phyloP scores from a whole-genome alignment of 2,888 invertebrate genomes.

The Spialia ferax region DNA sequence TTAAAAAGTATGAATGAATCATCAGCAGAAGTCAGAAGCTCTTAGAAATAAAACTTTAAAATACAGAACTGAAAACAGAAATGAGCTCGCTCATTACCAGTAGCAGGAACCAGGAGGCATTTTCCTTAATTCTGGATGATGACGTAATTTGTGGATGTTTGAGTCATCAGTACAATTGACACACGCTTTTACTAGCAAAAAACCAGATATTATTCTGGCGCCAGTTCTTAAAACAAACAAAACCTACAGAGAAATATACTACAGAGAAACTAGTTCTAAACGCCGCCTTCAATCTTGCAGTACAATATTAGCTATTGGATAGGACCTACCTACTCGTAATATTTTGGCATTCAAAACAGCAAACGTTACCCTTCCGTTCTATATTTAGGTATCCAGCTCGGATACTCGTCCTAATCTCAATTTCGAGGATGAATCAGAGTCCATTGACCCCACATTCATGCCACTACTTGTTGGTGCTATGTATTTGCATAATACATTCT shows the following conservation, averaged over 20 bases:
- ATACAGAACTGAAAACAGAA: background rate
- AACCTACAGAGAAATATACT: no score
- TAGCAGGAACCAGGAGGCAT: no score
- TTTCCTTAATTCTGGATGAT: background rate
- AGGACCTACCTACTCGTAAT: no score
- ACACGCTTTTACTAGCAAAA: no score
- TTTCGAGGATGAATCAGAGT: slow-evolving; percentile 60
- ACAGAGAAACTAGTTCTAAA: background rate
- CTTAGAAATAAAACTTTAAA: background rate
- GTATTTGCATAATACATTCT: slow-evolving; percentile 73
- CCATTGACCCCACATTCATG: slow-evolving; percentile 56
- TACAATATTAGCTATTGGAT: background rate
- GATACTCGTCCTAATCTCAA: slow-evolving; percentile 59
- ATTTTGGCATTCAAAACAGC: slow-evolving; percentile 38
- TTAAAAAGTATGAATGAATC: background rate
- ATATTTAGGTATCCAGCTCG: slow-evolving; percentile 56
- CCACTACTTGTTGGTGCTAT: slow-evolving; percentile 43
- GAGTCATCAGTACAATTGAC: no score
- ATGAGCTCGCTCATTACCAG: background rate
- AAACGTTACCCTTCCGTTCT: slow-evolving; percentile 52
- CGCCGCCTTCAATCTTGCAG: background rate
- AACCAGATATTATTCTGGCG: background rate
- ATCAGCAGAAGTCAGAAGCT: background rate
- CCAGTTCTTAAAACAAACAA: background rate
- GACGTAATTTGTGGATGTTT: background rate